A percentile compares a stretch with the other conserved stretches of the same genome.
Evolutionary conservation across 2,113 vertebrate species (phyloP).

Genomic region (Brachyhypopomus gauderio): DNA sequence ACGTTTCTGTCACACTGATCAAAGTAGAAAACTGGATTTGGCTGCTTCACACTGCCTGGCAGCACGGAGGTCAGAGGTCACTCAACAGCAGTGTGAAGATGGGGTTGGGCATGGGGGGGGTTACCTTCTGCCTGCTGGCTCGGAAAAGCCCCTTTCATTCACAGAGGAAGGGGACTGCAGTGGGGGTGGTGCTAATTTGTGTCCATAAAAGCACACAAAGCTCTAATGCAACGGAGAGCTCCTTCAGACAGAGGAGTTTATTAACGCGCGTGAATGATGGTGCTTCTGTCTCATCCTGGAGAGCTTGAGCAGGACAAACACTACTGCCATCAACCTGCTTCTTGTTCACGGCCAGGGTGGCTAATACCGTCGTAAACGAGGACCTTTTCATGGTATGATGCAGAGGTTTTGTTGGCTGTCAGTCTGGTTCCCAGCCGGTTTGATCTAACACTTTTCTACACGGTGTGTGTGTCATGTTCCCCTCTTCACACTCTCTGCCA

Average conservation of each 20-base stretch:
- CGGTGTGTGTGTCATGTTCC: neutral
- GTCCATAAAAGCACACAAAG: slow-evolving; percentile 50
- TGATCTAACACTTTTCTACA: slow-evolving; percentile 10
- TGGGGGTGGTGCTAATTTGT: slow-evolving; percentile 36
- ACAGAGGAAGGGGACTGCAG: slow-evolving; percentile 14
- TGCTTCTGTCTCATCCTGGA: slow-evolving; percentile 29
- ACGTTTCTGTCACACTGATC: slow-evolving; percentile 40
- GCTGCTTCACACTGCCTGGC: slow-evolving; percentile 40
- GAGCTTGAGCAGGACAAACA: slow-evolving; percentile 47
- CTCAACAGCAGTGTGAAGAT: slow-evolving; percentile 42
- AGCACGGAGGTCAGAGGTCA: slow-evolving; percentile 45
- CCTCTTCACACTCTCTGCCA: neutral
- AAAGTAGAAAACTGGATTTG: slow-evolving; percentile 48
- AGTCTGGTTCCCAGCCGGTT: slow-evolving; percentile 19
- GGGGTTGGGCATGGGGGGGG: slow-evolving; percentile 12
- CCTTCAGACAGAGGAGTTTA: slow-evolving; percentile 46
- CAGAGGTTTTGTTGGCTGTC: slow-evolving; percentile 18
- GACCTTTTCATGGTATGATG: slow-evolving; percentile 16
- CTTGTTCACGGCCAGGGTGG: slow-evolving; percentile 3
- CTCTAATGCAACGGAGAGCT: slow-evolving; percentile 42
- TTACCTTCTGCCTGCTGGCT: slow-evolving; percentile 40
- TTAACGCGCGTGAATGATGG: slow-evolving; percentile 42
- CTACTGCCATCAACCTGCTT: slow-evolving; percentile 24
- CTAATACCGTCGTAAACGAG: slow-evolving; percentile 27
- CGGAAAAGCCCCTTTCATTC: slow-evolving; percentile 49